Evolutionary conservation across 2,888 invertebrate species (phyloP), one percentile per base, ranked within the genome.

Genomic region (Nemotelus pantherinus): DNA sequence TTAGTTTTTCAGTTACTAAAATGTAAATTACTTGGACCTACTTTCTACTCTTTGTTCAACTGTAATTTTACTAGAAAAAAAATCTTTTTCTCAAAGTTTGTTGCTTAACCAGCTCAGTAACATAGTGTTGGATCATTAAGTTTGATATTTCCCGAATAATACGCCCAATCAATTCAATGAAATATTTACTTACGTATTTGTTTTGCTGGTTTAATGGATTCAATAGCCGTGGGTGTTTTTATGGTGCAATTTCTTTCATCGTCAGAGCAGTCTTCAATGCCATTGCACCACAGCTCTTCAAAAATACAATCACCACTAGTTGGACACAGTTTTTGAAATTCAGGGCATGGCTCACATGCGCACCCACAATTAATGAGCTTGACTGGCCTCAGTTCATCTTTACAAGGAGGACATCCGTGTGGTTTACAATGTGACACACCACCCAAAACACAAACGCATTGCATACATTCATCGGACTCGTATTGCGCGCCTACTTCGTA

Each of bases 241-340:
- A 25, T 25, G 3, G 80, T 83, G 82, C 95, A 96, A 77, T 90
- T 87, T 2, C 87, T 85, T 86, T 96, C 96, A 84, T 96, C 96
- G 83, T 95, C 95, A 0, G 93, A 92, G 82, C 96, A 96, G 85
- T 96, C 93, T 80, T 91, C 89, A 0, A 94, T 87, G 0, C 94
- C 95, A 84, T 96, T 92, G 84, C 96, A 96, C 95, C 95, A 95
- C 9, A 89, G 87, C 0, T 89, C 87, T 57, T 90, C 89, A 0
- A 92, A 88, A 25, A 95, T 89, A 83, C 95, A 95, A 72, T 92
- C 88, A 78, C 92, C 91, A 84, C 92, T 93, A 0, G 93, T 93
- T 1, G 92, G 92, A 82, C 95, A 96, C 44, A 93, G 87, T 63
- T 88, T 89, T 25, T 91, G 90, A 41, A 89, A 90, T n/a, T 85